Conservation (phyloP, 1,140 invertebrate species). For the Augochlora pura region DNA sequence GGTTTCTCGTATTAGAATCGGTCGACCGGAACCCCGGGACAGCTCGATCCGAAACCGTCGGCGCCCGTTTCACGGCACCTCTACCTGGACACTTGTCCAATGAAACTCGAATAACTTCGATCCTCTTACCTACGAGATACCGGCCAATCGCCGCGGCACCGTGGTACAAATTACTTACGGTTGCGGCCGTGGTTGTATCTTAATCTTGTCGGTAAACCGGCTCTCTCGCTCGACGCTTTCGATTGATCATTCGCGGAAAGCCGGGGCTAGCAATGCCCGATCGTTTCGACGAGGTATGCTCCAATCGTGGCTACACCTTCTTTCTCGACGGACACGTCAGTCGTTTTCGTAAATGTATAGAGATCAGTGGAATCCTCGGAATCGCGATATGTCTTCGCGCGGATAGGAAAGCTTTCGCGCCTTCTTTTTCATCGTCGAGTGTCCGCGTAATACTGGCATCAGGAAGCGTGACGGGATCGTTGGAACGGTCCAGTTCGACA, state of each 20-base stretch:
- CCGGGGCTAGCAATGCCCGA: slow-evolving; percentile 19
- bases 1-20: too few species aligned
- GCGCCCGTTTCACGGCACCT: background rate
- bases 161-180: slow-evolving; percentile 50
- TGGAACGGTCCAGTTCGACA: too few species aligned
- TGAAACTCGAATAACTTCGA: background rate
- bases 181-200: slow-evolving; percentile 44
- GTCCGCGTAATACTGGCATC: too few species aligned
- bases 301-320: background rate
- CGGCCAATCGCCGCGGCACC: background rate
- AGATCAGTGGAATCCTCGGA: background rate
- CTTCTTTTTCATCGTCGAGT: too few species aligned
- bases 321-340: background rate
- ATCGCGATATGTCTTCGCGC: too few species aligned
- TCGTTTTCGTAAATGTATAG: background rate
- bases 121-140: background rate
- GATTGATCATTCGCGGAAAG: slow-evolving; percentile 49
- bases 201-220: slow-evolving; percentile 59
- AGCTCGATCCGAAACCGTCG: background rate
- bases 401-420: too few species aligned
- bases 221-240: slow-evolving; percentile 40
- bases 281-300: background rate
- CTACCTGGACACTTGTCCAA: background rate
- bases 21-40: background rate
- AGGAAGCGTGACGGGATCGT: too few species aligned